phyloP scores from a whole-genome alignment of 2,888 invertebrate genomes.

The Parnassius smintheus region DNA sequence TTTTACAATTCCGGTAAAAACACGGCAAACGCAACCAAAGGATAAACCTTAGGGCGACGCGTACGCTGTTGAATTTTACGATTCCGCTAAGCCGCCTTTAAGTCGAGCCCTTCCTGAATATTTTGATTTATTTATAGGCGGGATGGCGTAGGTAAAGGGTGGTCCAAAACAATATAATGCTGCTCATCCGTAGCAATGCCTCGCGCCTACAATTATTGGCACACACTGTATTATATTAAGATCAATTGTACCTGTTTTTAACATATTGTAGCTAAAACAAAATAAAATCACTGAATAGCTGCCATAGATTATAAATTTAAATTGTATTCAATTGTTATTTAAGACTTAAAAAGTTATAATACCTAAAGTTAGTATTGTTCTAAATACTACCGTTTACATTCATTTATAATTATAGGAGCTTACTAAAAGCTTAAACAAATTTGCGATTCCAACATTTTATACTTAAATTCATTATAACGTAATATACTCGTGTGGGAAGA shows the following conservation, averaged over 20 bases:
- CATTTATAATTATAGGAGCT: conserved; percentile 52
- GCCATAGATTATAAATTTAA: too few species aligned
- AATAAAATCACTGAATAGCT: too few species aligned
- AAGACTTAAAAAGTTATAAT: too few species aligned
- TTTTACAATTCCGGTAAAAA: conserved; percentile 78
- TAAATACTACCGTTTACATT: conserved; percentile 27
- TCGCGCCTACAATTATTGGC: conserved; percentile 23
- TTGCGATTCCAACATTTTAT: conserved; percentile 62
- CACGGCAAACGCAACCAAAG: conserved; percentile 53
- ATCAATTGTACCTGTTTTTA: too few species aligned
- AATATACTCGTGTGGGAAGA: conserved; percentile 69
- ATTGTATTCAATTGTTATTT: too few species aligned
- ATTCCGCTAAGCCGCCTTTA: conserved; percentile 80
- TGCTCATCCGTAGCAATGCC: conserved; percentile 45
- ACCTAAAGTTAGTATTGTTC: too few species aligned
- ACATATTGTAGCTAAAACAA: too few species aligned
- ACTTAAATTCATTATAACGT: conserved; percentile 71
- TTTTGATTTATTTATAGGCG: conserved; percentile 81
- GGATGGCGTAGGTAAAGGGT: conserved; percentile 72
- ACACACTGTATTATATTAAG: neutral
- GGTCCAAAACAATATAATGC: conserved; percentile 74
- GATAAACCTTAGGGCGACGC: conserved; percentile 73
- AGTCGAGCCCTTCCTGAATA: conserved; percentile 80
- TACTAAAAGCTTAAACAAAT: conserved; percentile 58
- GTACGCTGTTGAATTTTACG: conserved; percentile 80